Evolutionary conservation across 2,888 invertebrate genomes (phyloP).

Genomic region (Celastrina argiolus): DNA sequence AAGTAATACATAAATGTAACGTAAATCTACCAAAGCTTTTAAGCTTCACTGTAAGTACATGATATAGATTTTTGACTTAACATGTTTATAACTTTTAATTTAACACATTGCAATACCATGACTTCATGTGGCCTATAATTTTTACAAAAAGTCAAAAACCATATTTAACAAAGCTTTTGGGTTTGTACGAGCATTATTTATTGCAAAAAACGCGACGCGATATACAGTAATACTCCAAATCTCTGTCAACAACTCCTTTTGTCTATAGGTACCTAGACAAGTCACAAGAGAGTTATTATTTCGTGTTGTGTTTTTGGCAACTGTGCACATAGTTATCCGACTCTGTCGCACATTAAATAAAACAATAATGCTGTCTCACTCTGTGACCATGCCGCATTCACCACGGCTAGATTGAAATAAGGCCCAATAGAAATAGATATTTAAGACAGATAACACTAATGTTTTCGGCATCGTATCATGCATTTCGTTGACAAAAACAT

Average conservation of each 20-base stretch:
- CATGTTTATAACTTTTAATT: background rate
- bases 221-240: too few species aligned
- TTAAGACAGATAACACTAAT: background rate
- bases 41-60: background rate
- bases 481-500: slow-evolving; percentile 6
- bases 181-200: too few species aligned
- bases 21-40: background rate
- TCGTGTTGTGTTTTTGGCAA: too few species aligned
- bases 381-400: background rate
- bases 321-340: too few species aligned
- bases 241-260: too few species aligned
- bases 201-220: too few species aligned
- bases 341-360: background rate
- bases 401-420: background rate
- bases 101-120: background rate
- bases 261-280: too few species aligned
- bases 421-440: slow-evolving; percentile 4
- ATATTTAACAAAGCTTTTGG: too few species aligned
- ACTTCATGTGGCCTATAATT: background rate
- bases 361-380: background rate
- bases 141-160: too few species aligned
- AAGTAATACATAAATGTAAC: background rate
- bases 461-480: background rate
- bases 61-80: background rate
- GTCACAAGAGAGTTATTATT: too few species aligned